A percentile compares a stretch with the other conserved stretches of the same genome.
Conservation (phyloP, 2,888 invertebrate species). For the Empis stercorea region DNA sequence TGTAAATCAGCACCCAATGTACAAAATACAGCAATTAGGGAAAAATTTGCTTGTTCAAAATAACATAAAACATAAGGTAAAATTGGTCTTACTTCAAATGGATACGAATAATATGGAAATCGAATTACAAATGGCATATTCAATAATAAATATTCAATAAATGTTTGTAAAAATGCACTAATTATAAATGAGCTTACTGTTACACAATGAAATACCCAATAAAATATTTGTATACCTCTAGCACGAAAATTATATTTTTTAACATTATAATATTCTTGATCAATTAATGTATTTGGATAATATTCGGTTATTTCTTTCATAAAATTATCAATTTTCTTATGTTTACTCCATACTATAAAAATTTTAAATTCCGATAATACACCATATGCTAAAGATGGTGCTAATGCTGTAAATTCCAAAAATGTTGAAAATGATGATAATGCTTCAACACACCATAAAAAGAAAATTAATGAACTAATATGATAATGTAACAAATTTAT, state of each 20-base stretch:
- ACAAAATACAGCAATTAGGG: slow-evolving; percentile 1
- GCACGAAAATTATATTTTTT: not conserved
- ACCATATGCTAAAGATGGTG: slow-evolving; percentile 9
- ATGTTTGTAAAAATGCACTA: slow-evolving; percentile 4
- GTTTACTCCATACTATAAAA: slow-evolving; percentile 2
- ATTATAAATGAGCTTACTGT: slow-evolving; percentile 9
- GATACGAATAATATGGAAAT: not conserved
- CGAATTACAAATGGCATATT: not conserved
- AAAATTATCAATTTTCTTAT: slow-evolving; percentile 2
- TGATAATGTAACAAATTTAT: not conserved
- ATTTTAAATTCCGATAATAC: slow-evolving; percentile 6
- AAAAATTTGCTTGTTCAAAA: not conserved
- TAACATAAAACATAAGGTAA: not conserved
- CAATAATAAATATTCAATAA: slow-evolving; percentile 3
- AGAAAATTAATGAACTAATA: not conserved
- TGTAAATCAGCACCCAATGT: slow-evolving; percentile 5
- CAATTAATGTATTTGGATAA: not conserved
- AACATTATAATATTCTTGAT: not conserved
- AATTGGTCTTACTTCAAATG: not conserved
- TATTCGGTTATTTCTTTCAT: slow-evolving; percentile 3
- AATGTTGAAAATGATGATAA: slow-evolving; percentile 4
- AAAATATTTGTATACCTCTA: not conserved
- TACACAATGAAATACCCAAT: not conserved
- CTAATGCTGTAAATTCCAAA: slow-evolving; percentile 8
- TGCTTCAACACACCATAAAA: slow-evolving; percentile 5